Evolutionary conservation across 2,888 invertebrate genomes (phyloP), one percentile per base, ranked within the genome.

Genomic region (Elegia similella): DNA sequence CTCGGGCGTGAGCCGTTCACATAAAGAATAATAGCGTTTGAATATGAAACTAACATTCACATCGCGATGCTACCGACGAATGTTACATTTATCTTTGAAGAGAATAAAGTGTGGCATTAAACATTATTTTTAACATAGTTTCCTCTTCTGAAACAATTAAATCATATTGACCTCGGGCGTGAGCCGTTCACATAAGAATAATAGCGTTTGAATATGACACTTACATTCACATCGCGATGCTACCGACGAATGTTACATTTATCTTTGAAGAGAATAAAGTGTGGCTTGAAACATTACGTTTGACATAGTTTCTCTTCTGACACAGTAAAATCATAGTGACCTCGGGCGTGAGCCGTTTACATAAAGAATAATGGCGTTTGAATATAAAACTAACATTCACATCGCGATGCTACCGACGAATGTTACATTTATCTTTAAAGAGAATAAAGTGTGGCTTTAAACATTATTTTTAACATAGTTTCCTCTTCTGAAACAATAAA

Each of bases 61-160:
- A 70, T 60, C 73, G 62, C 57, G 60, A 73, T 69, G 70, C 76
- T 66, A 15, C 67, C 59, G 68, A 66, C 72, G 74, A 68, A 71
- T 63, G 61, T 63, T 59, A 69, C 75, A 78, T 78, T 75, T 69
- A 71, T 78, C 78, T 78, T 71, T 58, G 61, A 59, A 59, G 65
- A 65, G 70, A 67, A 68, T 67, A 67, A 58, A 64, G 6, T 59
- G 53, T 32, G 38, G 47, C 53, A 57, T 63, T 58, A 67, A n/a
- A n/a, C n/a, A n/a, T n/a, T n/a, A n/a, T n/a, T n/a, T n/a, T n/a
- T n/a, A n/a, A n/a, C n/a, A n/a, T n/a, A n/a, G n/a, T n/a, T n/a
- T n/a, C n/a, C n/a, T n/a, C n/a, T n/a, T n/a, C n/a, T n/a, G n/a
- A n/a, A n/a, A n/a, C n/a, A n/a, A n/a, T n/a, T n/a, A n/a, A n/a